Percentiles rank a stretch among this genome's conserved stretches.
These are phyloP conservation scores for Neogobius melanostomus DNA, from an alignment of 2,113 vertebrate genomes.

Conservation along the genomic window DNA sequence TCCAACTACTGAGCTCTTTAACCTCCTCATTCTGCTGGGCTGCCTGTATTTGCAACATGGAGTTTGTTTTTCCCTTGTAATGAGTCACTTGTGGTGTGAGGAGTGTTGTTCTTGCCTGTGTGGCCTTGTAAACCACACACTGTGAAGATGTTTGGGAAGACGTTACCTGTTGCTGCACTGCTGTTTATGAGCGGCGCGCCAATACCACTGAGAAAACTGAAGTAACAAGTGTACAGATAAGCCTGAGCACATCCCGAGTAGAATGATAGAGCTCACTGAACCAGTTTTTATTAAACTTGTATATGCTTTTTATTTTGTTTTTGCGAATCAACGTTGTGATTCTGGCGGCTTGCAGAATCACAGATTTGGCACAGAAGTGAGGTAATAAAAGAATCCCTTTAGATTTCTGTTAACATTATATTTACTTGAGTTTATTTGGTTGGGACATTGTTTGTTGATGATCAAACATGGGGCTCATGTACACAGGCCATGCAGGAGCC, in stretches of 20 bases:
- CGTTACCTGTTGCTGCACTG: not conserved
- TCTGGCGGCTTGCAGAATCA: too few species aligned
- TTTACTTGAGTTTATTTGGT: too few species aligned
- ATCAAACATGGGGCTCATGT: too few species aligned
- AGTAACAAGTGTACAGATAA: not conserved
- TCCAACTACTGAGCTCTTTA: constrained; percentile 13
- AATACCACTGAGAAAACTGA: not conserved
- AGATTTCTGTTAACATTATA: too few species aligned
- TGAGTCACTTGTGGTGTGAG: constrained; percentile 62
- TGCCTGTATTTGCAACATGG: constrained; percentile 27
- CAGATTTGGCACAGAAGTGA: not conserved
- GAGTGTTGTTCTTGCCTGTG: constrained; percentile 52
- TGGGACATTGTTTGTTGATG: too few species aligned
- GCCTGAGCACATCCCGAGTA: not conserved
- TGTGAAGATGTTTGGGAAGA: constrained; percentile 6
- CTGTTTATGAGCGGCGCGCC: not conserved
- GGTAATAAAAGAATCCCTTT: not conserved
- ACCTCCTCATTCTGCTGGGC: constrained; percentile 18
- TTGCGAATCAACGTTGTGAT: too few species aligned
- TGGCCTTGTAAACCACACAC: constrained; percentile 72
- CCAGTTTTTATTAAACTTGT: not conserved
- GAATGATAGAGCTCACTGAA: too few species aligned
- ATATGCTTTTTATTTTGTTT: too few species aligned
- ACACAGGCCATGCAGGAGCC: too few species aligned
- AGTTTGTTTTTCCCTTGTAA: constrained; percentile 34